Evolutionary conservation across 2,113 vertebrate species (phyloP), one percentile per base, ranked within the genome.

Genomic region (Plecotus auritus): DNA sequence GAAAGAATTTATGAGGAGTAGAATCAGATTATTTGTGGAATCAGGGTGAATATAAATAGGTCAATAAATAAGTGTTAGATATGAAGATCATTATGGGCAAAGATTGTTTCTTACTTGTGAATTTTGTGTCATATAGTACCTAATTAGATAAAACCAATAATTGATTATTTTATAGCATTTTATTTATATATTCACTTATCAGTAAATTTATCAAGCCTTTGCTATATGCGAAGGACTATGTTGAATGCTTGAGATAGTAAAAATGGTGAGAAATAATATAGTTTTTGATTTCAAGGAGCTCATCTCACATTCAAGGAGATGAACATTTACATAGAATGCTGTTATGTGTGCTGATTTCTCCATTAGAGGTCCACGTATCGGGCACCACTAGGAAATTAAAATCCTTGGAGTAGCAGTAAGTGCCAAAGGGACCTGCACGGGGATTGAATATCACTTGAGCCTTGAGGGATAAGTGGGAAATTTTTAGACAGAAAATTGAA

Each of bases 151-250:
- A 32, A 74, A 40, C 54, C 54, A 23, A 37, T 77, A 91, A 74
- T 26, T 69, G 66, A 64, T 86, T 59, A 51, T 73, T 80, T 92
- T 88, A n/a, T 69, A 91, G 47, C 17, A 32, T 88, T 94, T 95
- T 94, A 22, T 78, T 91, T 85, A 64, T 78, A 59, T 28, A 37
- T 37, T 85, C 1, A 61, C 51, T 82, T 85, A 77, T 51, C n/a
- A 92, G 18, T 9, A 72, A 66, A 37, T 61, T 59, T 87, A 66
- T 86, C 9, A 66, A 91, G 22, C n/a, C 30, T 45, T 87, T 35
- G n/a, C 45, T 69, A 9, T 76, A 30, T 32, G 23, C 70, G n/a
- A 61, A 78, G 18, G 69, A 86, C 54, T 67, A 47, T 66, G 26
- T 30, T 30, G n/a, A 87, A 49, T 74, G 26, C 42, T 87, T 87